Evolutionary conservation across 2,113 vertebrate genomes (phyloP).

Genomic region (Erythrolamprus reginae): DNA sequence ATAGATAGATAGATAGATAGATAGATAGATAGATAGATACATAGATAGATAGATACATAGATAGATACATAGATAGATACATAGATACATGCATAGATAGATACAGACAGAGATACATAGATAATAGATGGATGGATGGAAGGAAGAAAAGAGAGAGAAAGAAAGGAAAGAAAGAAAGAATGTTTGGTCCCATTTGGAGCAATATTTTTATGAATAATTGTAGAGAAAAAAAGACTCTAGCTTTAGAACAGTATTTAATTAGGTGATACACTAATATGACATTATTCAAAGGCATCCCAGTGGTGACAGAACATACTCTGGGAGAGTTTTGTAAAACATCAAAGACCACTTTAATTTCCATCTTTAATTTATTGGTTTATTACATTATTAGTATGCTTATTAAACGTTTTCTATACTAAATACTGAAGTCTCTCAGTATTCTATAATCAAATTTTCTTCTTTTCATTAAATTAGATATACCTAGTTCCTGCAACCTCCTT

Average conservation of each 20-base stretch:
- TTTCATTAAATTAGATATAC: neutral
- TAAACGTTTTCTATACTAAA: neutral
- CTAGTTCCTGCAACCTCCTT: too few relatives aligned
- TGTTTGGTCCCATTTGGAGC: conserved; percentile 55
- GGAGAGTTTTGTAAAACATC: conserved; percentile 68
- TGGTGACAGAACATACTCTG: conserved; percentile 60
- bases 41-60: conserved; percentile 40
- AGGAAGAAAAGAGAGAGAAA: too few relatives aligned
- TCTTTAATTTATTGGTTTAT: neutral
- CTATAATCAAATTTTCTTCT: neutral
- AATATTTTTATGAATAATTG: conserved; percentile 67
- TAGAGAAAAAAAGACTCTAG: conserved; percentile 63
- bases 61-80: too few relatives aligned
- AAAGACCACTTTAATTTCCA: conserved; percentile 69
- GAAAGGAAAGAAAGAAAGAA: too few relatives aligned
- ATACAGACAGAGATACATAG: too few relatives aligned
- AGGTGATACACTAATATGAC: conserved; percentile 66
- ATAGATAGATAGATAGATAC: too few relatives aligned
- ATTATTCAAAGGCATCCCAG: conserved; percentile 69
- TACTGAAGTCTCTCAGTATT: neutral
- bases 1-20: too few relatives aligned
- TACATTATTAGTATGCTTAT: neutral
- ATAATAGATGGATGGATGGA: too few relatives aligned
- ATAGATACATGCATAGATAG: too few relatives aligned
- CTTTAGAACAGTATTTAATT: conserved; percentile 70